Percentiles rank a stretch among this genome's conserved stretches.
phyloP scores from a whole-genome alignment of 2,797 vertebrate species.

The Anguilla anguilla region DNA sequence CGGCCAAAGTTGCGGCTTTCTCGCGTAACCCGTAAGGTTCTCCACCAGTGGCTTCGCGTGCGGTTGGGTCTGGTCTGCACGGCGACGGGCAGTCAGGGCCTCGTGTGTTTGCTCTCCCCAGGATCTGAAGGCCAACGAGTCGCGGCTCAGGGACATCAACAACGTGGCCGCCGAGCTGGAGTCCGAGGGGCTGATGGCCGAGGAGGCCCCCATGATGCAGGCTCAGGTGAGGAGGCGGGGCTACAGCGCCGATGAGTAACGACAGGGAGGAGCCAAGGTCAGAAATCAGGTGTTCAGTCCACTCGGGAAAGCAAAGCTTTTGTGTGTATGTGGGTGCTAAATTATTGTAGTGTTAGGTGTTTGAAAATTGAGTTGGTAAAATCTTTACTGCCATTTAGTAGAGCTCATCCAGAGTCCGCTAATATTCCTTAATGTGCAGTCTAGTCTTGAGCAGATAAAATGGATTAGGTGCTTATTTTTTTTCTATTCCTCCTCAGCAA shows the following conservation, averaged over 20 bases:
- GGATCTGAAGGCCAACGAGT: slow-evolving; percentile 98
- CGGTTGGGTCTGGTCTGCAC: neutral
- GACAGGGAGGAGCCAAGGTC: neutral
- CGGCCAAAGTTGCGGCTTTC: neutral
- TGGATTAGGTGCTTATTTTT: neutral
- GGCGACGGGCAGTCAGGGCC: neutral
- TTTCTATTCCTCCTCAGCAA: slow-evolving; percentile 59
- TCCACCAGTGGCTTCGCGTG: neutral
- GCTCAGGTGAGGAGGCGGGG: slow-evolving; percentile 63
- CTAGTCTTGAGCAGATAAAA: neutral
- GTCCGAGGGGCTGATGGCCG: slow-evolving; percentile 95
- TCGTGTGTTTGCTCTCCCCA: slow-evolving; percentile 49
- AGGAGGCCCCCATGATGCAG: slow-evolving; percentile 87
- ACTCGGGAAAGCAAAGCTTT: neutral
- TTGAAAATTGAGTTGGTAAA: neutral
- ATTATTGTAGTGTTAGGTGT: neutral
- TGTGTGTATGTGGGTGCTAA: neutral
- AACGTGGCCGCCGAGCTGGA: slow-evolving; percentile 96
- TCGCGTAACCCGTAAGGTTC: neutral
- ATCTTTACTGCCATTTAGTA: neutral
- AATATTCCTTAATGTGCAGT: neutral
- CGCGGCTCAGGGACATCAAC: slow-evolving; percentile 96
- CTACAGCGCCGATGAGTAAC: neutral
- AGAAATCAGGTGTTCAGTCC: neutral
- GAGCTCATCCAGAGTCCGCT: neutral